Evolutionary conservation across 2,797 vertebrate species (phyloP), one percentile per base, ranked within the genome.

Genomic region (Phoebastria nigripes): DNA sequence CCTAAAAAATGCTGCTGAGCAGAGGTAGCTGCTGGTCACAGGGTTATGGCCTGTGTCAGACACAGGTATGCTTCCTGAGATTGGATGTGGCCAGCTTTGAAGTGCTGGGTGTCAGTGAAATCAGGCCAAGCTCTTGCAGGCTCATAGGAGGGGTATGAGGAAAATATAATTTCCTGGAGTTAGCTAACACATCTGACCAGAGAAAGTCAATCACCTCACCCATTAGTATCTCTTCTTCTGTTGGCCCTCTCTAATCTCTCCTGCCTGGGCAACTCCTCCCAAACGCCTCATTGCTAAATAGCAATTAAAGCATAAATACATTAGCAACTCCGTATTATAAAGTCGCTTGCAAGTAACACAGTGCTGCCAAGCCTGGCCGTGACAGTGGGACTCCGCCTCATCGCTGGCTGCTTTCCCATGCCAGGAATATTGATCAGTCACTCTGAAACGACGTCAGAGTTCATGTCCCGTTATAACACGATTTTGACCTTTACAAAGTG

Each of bases 221-320:
- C 65, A 96, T 94, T 54, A 69, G 37, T 72, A 96, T 95, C 94
- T 96, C 86, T 79, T 51, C 86, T 93, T 89, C 91, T 89, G 62
- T 71, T 83, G 90, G 90, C 6, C 46, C 16, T 91, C 33, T 89
- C 82, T 95, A 83, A 95, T 96, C 91, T 92, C 71, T 71, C 10
- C 63, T 77, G 78, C 72, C 59, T 54, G 71, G 73, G 74, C 26
- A 24, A 31, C 93, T 80, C 95, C 94, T 93, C 90, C 91, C 86
- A 91, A 87, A 19, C 1, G 26, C 65, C 63, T 93, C 62, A n/a
- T 63, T 81, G 86, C 94, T 93, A 95, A 94, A 93, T 5, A 96
- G 74, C 72, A 96, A 96, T 96, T 96, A 96, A 82, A 73, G 86
- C 55, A 15, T 16, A 76, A 93, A 59, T 49, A 52, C 37, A 66